A percentile compares a stretch with the other conserved stretches of the same genome.
Conservation (phyloP, 2,888 invertebrate genomes). For the Drosophila melanosoma region DNA sequence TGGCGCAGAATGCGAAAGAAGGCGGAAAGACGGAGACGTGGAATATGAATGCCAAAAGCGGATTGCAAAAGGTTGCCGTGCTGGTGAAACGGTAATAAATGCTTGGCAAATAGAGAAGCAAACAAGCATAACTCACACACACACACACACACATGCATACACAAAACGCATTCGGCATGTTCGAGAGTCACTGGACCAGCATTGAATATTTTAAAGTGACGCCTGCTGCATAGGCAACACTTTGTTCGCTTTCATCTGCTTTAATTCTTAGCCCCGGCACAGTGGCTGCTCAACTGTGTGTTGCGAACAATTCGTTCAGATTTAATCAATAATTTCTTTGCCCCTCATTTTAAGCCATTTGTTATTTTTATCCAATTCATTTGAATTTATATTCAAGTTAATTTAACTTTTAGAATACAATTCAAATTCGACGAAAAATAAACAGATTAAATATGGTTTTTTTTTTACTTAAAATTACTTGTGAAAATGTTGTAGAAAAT, state of each 20-base stretch:
- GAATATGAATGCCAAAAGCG: slow-evolving; percentile 2
- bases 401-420: neutral
- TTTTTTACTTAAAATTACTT: neutral
- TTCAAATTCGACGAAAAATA: neutral
- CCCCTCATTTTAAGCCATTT: neutral
- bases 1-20: slow-evolving; percentile 24
- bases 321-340: neutral
- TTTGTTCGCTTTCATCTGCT: neutral
- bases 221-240: slow-evolving; percentile 54
- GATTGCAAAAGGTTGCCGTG: slow-evolving; percentile 29
- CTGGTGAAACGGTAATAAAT: slow-evolving; percentile 67
- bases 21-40: slow-evolving; percentile 9
- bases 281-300: slow-evolving; percentile 37
- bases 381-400: neutral
- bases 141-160: slow-evolving; percentile 8
- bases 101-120: slow-evolving; percentile 64
- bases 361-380: neutral
- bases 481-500: no score
- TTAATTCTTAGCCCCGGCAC: slow-evolving; percentile 21
- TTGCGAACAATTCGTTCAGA: neutral
- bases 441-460: no score
- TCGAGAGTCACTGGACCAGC: slow-evolving; percentile 20
- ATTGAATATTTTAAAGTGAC: slow-evolving; percentile 4
- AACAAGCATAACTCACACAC: slow-evolving; percentile 13
- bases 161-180: neutral